Evolutionary conservation across 2,888 invertebrate genomes (phyloP).

Genomic region (Drosophila limbata): DNA sequence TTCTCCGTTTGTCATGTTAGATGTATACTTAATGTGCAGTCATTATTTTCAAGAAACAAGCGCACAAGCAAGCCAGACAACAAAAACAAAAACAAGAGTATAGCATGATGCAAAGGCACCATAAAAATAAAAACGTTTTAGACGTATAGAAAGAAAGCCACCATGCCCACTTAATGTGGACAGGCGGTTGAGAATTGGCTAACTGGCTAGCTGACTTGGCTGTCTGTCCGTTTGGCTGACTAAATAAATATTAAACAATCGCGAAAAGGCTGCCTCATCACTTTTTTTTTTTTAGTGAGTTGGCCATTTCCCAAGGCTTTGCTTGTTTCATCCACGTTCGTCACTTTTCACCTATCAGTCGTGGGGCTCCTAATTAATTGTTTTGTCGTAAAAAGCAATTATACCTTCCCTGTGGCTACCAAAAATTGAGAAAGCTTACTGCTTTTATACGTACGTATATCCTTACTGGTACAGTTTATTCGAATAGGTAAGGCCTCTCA

Average conservation of each 20-base stretch:
- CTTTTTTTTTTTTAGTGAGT: slow-evolving; percentile 28
- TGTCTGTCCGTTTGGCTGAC: slow-evolving; percentile 21
- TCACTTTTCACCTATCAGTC: slow-evolving; percentile 62
- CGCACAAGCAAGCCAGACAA: slow-evolving; percentile 54
- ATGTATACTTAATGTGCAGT: slow-evolving; percentile 79
- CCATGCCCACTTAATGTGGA: slow-evolving; percentile 46
- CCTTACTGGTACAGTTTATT: no score
- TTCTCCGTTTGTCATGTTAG: slow-evolving; percentile 53
- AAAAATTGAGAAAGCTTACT: no score
- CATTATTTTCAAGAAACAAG: slow-evolving; percentile 79
- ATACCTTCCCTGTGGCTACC: slow-evolving; percentile 45
- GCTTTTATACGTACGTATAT: no score
- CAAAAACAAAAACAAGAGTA: slow-evolving; percentile 27
- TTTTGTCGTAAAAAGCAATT: slow-evolving; percentile 59
- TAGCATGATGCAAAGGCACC: slow-evolving; percentile 53
- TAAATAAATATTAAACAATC: slow-evolving; percentile 52
- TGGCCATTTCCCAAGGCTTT: slow-evolving; percentile 22
- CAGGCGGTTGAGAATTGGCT: slow-evolving; percentile 26
- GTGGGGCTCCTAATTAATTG: slow-evolving; percentile 69
- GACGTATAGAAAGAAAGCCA: slow-evolving; percentile 25
- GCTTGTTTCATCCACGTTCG: slow-evolving; percentile 56
- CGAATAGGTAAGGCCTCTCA: no score
- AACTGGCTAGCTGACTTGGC: slow-evolving; percentile 17
- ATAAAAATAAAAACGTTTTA: slow-evolving; percentile 62
- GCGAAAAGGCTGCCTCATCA: slow-evolving; percentile 45